These are phyloP conservation scores for Aphyosemion australe DNA, from an alignment of 2,113 vertebrate genomes.

Conservation along the genomic window DNA sequence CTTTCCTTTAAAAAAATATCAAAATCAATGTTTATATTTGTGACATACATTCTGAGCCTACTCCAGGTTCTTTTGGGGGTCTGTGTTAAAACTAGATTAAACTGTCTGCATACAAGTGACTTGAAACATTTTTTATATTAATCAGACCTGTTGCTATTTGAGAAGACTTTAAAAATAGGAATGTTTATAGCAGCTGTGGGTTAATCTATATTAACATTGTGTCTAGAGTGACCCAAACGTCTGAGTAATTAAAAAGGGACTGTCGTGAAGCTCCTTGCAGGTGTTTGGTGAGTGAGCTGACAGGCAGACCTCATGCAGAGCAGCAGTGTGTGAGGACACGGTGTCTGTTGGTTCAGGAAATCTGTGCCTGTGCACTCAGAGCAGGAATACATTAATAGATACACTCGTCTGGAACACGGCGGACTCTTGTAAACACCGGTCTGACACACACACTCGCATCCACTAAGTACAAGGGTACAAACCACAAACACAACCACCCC, in stretches of 20 bases:
- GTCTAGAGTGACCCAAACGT: background rate
- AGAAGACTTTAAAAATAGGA: too few species aligned
- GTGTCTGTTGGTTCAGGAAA: conserved; percentile 64
- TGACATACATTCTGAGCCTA: too few species aligned
- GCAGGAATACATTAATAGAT: conserved; percentile 75
- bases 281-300: conserved; percentile 47
- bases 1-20: too few species aligned
- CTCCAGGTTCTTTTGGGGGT: too few species aligned
- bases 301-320: conserved; percentile 63
- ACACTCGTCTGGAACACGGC: conserved; percentile 66
- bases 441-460: conserved; percentile 44
- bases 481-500: conserved; percentile 12
- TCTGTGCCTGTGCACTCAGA: conserved; percentile 65
- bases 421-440: conserved; percentile 69
- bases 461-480: conserved; percentile 55
- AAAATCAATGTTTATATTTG: too few species aligned
- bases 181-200: too few species aligned
- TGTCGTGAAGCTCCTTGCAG: conserved; percentile 27
- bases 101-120: too few species aligned
- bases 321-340: conserved; percentile 53
- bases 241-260: conserved; percentile 33
- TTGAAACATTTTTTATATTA: too few species aligned
- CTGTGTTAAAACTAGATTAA: too few species aligned
- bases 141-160: too few species aligned
- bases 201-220: background rate